These are phyloP conservation scores for Stenoptilia bipunctidactyla DNA, from an alignment of 2,888 invertebrate genomes.

Conservation along the genomic window DNA sequence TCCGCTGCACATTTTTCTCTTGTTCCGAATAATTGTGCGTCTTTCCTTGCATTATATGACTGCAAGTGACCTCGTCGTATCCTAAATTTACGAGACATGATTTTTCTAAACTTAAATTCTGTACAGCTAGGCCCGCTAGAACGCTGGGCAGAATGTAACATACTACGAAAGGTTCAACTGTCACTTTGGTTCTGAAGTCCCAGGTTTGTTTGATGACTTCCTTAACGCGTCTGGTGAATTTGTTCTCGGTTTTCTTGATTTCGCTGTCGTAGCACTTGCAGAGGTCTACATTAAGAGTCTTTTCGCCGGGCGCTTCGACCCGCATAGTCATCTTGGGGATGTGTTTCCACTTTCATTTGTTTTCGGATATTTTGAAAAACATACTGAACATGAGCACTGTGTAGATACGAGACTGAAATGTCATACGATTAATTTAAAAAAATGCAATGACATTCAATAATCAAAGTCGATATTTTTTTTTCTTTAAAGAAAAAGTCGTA, in stretches of 20 bases:
- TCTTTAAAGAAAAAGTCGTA: neutral
- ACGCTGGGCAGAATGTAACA: conserved; percentile 77
- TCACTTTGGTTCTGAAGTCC: conserved; percentile 55
- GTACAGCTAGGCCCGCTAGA: conserved; percentile 73
- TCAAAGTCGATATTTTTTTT: conserved; percentile 7
- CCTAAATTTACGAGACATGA: conserved; percentile 69
- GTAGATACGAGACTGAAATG: no score
- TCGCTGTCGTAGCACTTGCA: conserved; percentile 37
- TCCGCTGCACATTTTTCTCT: conserved; percentile 56
- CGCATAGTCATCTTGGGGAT: conserved; percentile 59
- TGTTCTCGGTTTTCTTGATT: conserved; percentile 38
- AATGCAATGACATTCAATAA: no score
- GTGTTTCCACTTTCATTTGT: conserved; percentile 41
- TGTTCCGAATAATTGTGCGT: conserved; percentile 48
- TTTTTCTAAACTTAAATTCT: conserved; percentile 70
- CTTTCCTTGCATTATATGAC: conserved; percentile 54
- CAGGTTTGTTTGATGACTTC: conserved; percentile 49
- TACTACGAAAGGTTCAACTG: conserved; percentile 78
- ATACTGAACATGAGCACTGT: neutral
- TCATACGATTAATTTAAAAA: no score
- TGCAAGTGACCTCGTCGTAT: conserved; percentile 66
- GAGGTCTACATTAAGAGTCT: conserved; percentile 45
- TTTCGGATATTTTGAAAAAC: conserved; percentile 23
- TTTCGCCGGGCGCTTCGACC: conserved; percentile 61
- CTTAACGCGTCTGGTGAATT: conserved; percentile 44